A percentile compares a stretch with the other conserved stretches of the same genome.
Conservation (phyloP, 2,888 invertebrate genomes). For the Mellilla xanthometata region DNA sequence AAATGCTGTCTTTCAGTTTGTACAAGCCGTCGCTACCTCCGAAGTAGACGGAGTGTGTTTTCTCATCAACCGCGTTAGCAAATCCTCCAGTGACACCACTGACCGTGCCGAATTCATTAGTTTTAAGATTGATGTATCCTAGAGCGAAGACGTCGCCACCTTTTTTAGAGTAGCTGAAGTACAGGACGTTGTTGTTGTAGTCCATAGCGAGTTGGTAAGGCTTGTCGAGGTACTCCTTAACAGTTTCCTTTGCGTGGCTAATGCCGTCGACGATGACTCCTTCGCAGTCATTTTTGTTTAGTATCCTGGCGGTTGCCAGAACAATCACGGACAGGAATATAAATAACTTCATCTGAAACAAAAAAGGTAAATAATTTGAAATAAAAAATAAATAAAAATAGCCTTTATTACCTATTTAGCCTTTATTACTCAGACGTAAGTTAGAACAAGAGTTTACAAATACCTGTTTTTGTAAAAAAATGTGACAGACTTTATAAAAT, state of each 20-base stretch:
- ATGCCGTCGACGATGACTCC: conserved; percentile 24
- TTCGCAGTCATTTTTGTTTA: conserved; percentile 25
- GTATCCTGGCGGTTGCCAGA: conserved; percentile 26
- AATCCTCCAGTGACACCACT: conserved; percentile 51
- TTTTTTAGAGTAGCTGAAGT: conserved; percentile 50
- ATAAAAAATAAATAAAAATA: too few relatives aligned
- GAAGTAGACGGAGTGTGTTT: conserved; percentile 49
- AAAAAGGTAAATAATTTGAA: too few relatives aligned
- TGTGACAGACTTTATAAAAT: too few relatives aligned
- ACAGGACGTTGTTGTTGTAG: conserved; percentile 55
- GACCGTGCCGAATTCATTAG: conserved; percentile 43
- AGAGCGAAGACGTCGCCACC: conserved; percentile 38
- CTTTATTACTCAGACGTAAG: too few relatives aligned
- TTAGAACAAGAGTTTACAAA: too few relatives aligned
- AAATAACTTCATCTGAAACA: conserved; percentile 42
- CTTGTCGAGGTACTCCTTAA: conserved; percentile 39
- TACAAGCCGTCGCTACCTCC: conserved; percentile 60
- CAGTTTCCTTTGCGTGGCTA: conserved; percentile 37
- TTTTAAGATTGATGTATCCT: conserved; percentile 53
- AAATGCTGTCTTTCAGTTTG: conserved; percentile 40
- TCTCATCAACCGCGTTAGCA: conserved; percentile 52
- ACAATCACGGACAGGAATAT: conserved; percentile 23
- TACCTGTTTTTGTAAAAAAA: too few relatives aligned
- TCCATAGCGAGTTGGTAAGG: conserved; percentile 64
- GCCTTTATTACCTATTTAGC: too few relatives aligned